Conservation (phyloP, 2,888 invertebrate genomes). For the Eurois occulta region DNA sequence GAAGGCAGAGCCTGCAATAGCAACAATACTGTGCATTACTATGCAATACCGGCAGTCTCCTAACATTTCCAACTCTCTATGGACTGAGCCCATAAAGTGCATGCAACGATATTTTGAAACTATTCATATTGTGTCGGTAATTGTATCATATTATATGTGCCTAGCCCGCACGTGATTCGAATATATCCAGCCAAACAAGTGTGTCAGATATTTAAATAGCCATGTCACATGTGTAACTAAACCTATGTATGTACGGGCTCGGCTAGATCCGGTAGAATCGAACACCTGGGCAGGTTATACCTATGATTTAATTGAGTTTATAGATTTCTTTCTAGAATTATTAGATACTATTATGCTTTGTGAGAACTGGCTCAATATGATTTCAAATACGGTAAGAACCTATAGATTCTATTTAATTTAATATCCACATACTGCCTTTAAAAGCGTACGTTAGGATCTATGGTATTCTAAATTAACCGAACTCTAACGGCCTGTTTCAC, state of each 20-base stretch:
- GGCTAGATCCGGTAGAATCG: slow-evolving; percentile 38
- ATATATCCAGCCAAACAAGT: slow-evolving; percentile 34
- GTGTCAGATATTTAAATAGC: slow-evolving; percentile 55
- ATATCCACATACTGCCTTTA: not conserved
- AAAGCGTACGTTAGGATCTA: not conserved
- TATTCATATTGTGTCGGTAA: slow-evolving; percentile 36
- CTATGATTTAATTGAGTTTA: slow-evolving; percentile 8
- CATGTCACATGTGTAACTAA: slow-evolving; percentile 26
- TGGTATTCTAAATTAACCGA: slow-evolving; percentile 6
- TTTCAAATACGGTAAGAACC: not conserved
- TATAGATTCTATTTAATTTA: not conserved
- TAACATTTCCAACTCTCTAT: slow-evolving; percentile 21
- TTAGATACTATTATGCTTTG: slow-evolving; percentile 10
- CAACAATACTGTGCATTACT: not conserved
- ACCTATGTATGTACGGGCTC: not conserved
- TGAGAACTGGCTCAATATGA: not conserved
- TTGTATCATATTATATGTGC: slow-evolving; percentile 35
- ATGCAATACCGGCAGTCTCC: slow-evolving; percentile 14
- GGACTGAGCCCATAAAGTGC: slow-evolving; percentile 3
- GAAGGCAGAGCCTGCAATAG: not conserved
- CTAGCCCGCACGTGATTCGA: slow-evolving; percentile 33
- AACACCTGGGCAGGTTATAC: slow-evolving; percentile 41
- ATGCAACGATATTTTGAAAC: slow-evolving; percentile 41
- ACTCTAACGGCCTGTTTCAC: slow-evolving; percentile 4
- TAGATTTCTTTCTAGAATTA: not conserved